Evolutionary conservation across 1,140 invertebrate genomes (phyloP).

Genomic region (Tachypleus tridentatus): DNA sequence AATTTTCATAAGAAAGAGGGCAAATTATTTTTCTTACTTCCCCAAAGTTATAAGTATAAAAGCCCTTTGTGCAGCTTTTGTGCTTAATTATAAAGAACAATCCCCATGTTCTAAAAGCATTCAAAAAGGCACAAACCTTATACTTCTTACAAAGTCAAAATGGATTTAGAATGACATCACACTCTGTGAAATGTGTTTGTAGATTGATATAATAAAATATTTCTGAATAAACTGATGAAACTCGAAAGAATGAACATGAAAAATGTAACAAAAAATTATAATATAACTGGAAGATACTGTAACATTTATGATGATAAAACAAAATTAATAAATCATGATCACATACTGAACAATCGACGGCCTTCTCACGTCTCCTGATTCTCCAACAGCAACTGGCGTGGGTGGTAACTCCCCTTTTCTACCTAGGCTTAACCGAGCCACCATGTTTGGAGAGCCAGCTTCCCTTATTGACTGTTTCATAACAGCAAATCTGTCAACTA

Average conservation of each 20-base stretch:
- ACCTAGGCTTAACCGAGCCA: slow-evolving; percentile 16
- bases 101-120: too few relatives aligned
- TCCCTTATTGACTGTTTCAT: slow-evolving; percentile 32
- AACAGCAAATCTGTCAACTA: slow-evolving; percentile 72
- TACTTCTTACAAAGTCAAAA: too few relatives aligned
- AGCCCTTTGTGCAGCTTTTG: too few relatives aligned
- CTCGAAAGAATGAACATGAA: slow-evolving; percentile 7
- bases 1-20: too few relatives aligned
- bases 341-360: slow-evolving; percentile 55
- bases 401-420: slow-evolving; percentile 22
- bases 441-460: slow-evolving; percentile 17
- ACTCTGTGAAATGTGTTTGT: not conserved
- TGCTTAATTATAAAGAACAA: too few relatives aligned
- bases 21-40: too few relatives aligned
- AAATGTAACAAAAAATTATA: not conserved
- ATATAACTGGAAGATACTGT: not conserved
- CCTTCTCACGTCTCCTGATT: slow-evolving; percentile 29
- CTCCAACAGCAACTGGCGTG: slow-evolving; percentile 17
- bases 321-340: slow-evolving; percentile 8
- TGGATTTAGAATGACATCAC: too few relatives aligned
- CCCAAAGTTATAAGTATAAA: too few relatives aligned
- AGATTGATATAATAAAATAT: not conserved
- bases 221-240: not conserved
- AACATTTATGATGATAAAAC: not conserved
- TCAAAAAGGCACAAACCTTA: too few relatives aligned